Evolutionary conservation across 2,113 vertebrate species (phyloP), one percentile per base, ranked within the genome.

Genomic region (Rhagologus leucostigma): DNA sequence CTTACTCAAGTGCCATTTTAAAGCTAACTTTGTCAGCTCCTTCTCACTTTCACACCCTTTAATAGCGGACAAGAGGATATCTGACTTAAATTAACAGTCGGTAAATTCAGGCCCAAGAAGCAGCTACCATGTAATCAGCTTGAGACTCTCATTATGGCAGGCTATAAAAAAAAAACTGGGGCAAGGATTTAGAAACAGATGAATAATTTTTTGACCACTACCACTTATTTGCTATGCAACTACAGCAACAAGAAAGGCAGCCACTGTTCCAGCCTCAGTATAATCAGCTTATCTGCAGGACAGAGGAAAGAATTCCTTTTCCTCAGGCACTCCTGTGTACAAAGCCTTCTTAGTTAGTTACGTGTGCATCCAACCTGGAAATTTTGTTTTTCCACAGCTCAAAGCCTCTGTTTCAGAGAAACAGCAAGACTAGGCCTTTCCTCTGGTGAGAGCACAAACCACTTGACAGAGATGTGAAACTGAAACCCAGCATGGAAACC

Each of bases 151-250:
- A 55, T 60, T 87, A 73, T 8, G 22, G 22, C 16, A 91, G 41
- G 63, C 44, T 90, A 50, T 79, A 76, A 39, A 18, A 62, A 32
- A 27, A 47, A 49, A 74, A 78, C 11, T 82, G 19, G 62, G 47
- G 62, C 42, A 89, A 67, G 39, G n/a, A 93, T 94, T 93, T 92
- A 96, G 77, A 95, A 93, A 60, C 35, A 92, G 74, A 84, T 64
- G 19, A 87, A 59, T 78, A 84, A 85, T 94, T 96, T 93, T 64
- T 87, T 78, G 67, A 93, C 37, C 85, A 84, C 42, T 33, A 80
- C 57, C 33, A 69, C 56, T 87, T 81, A 92, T 18, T 84, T 86
- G 53, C 92, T 75, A 63, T 70, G 52, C 88, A 89, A 84, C 81
- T 86, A 89, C 68, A 85, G 44, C 33, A 92, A 95, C 56, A 75